These are phyloP conservation scores for Neopelma chrysocephalum DNA, from an alignment of 2,797 vertebrate genomes.

Conservation along the genomic window DNA sequence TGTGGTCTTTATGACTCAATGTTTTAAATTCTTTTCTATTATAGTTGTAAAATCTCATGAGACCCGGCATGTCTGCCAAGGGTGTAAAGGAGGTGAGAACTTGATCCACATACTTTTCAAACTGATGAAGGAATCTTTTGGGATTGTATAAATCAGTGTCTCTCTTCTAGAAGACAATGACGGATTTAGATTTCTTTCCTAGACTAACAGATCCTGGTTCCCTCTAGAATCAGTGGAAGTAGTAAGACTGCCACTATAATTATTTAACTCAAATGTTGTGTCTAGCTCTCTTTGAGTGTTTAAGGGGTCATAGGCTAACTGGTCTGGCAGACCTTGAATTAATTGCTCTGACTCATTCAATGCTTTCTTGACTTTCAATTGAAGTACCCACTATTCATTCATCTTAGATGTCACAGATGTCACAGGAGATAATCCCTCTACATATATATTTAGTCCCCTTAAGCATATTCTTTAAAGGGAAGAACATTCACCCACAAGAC, in stretches of 20 bases:
- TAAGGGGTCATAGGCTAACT: conserved; percentile 60
- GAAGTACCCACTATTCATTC: conserved; percentile 45
- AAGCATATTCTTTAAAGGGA: conserved; percentile 25
- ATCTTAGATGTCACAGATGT: conserved; percentile 46
- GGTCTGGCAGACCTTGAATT: conserved; percentile 44
- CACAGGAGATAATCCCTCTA: conserved; percentile 42
- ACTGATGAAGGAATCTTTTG: background rate
- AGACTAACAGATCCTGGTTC: conserved; percentile 2
- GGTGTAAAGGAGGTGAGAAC: conserved; percentile 3
- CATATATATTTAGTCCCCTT: background rate
- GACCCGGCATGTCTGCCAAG: background rate
- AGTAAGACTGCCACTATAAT: conserved; percentile 19
- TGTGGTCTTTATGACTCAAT: background rate
- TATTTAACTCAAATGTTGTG: conserved; percentile 48
- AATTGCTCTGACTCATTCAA: conserved; percentile 56
- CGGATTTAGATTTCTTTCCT: conserved; percentile 42
- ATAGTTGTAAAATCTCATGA: background rate
- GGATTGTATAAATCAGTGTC: background rate
- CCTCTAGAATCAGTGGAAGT: conserved; percentile 47
- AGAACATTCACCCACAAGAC: conserved; percentile 26
- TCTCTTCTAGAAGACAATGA: conserved; percentile 17
- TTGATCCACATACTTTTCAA: background rate
- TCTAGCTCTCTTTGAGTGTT: conserved; percentile 44
- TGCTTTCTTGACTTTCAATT: conserved; percentile 58
- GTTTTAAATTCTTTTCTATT: background rate